These are phyloP conservation scores for Atlantisia rogersi DNA, from an alignment of 2,113 vertebrate species.

Conservation along the genomic window DNA sequence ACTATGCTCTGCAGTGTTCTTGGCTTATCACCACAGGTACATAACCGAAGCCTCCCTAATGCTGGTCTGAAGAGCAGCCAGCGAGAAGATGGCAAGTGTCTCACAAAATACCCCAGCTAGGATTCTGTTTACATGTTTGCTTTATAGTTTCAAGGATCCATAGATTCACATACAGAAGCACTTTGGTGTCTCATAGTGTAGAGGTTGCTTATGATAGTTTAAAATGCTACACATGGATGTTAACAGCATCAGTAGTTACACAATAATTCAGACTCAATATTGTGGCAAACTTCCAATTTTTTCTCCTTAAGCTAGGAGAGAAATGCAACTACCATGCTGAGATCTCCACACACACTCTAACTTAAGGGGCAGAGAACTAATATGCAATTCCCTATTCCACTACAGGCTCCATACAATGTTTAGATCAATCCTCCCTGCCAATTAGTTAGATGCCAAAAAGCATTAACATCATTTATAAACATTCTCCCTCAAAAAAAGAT, in stretches of 20 bases:
- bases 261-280: not conserved
- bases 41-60: not conserved
- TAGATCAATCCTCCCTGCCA: not conserved
- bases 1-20: not conserved
- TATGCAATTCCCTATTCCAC: not conserved
- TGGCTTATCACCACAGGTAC: not conserved
- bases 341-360: no score
- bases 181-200: not conserved
- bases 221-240: not conserved
- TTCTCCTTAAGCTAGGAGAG: not conserved
- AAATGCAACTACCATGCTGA: not conserved
- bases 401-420: accelerated
- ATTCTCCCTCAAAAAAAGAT: not conserved
- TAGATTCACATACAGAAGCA: not conserved
- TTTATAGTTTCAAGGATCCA: not conserved
- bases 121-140: not conserved
- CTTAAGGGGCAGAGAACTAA: not conserved
- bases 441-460: not conserved
- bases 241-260: not conserved
- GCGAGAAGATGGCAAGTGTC: not conserved
- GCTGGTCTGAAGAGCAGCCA: no score
- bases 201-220: not conserved
- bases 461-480: not conserved
- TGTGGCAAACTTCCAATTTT: not conserved
- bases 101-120: not conserved